These are phyloP conservation scores for Odocoileus hemionus DNA, from an alignment of 2,113 vertebrate species.

Conservation along the genomic window DNA sequence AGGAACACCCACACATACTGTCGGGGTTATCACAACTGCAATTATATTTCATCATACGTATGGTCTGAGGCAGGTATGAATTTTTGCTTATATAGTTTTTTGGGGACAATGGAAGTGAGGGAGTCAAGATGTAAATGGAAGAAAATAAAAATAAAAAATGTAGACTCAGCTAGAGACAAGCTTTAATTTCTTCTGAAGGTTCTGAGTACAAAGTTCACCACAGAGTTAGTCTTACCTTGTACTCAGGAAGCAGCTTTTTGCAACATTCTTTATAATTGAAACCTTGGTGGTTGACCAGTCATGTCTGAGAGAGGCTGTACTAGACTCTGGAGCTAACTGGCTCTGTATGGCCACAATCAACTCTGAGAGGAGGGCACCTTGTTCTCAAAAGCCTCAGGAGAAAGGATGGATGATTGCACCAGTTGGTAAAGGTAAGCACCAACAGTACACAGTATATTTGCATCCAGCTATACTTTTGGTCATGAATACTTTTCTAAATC, in stretches of 20 bases:
- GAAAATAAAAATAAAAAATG: not conserved
- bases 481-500: not conserved
- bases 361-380: not conserved
- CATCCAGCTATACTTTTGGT: not conserved
- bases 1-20: not conserved
- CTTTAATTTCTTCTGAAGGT: not conserved
- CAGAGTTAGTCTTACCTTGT: not conserved
- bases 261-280: not conserved
- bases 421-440: not conserved
- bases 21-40: not conserved
- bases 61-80: not conserved
- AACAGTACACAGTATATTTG: not conserved
- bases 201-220: not conserved
- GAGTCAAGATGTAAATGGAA: not conserved
- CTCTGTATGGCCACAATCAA: not conserved
- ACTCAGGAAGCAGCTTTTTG: not conserved
- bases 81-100: not conserved
- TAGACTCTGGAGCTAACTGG: not conserved
- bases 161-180: not conserved
- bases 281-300: not conserved
- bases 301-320: not conserved
- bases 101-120: not conserved
- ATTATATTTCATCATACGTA: not conserved
- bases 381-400: not conserved
- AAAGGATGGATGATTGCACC: not conserved